Conservation (phyloP, 2,888 invertebrate genomes). For the Eupsilia transversa region DNA sequence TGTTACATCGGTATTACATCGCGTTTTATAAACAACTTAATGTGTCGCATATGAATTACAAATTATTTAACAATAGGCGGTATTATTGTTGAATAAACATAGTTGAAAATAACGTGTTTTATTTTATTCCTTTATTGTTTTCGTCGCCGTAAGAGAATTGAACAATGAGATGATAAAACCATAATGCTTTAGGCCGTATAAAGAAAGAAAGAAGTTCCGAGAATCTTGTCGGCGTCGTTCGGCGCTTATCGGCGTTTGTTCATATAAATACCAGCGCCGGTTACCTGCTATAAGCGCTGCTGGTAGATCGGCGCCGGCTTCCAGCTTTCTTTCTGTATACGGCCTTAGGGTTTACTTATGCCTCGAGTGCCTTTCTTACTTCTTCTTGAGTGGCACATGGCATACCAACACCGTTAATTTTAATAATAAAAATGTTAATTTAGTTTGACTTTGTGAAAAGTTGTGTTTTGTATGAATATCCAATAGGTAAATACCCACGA, state of each 20-base stretch:
- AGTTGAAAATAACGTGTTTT: slow-evolving; percentile 65
- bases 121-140: slow-evolving; percentile 15
- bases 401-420: neutral
- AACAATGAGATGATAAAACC: neutral
- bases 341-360: neutral
- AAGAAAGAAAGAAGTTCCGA: too few relatives aligned
- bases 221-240: too few relatives aligned
- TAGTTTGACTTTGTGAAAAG: neutral
- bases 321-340: too few relatives aligned
- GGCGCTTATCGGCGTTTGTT: too few relatives aligned
- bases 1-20: slow-evolving; percentile 27
- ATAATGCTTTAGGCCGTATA: too few relatives aligned
- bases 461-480: neutral
- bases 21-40: slow-evolving; percentile 60
- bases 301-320: too few relatives aligned
- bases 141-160: neutral
- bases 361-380: neutral
- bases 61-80: slow-evolving; percentile 63
- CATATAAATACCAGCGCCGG: too few relatives aligned
- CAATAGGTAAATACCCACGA: neutral
- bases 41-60: slow-evolving; percentile 55
- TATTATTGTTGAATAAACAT: slow-evolving; percentile 79
- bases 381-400: neutral
- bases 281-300: too few relatives aligned
- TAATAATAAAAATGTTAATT: neutral